Evolutionary conservation across 2,797 vertebrate genomes (phyloP).

Genomic region (Notolepis coatsorum): DNA sequence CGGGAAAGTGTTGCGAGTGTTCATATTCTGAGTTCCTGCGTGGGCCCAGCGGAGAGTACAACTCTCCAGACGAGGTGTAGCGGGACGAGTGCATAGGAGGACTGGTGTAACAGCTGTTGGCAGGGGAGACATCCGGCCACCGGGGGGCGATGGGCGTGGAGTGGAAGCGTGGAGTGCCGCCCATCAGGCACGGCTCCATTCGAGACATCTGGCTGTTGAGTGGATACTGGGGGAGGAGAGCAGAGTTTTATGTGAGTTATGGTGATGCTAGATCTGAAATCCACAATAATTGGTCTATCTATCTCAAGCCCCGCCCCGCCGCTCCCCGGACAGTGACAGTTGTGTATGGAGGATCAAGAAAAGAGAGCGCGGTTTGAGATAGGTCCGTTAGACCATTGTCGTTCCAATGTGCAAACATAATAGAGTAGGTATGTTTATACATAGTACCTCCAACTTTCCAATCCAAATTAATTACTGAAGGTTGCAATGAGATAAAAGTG

Average conservation of each 20-base stretch:
- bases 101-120: constrained; percentile 93
- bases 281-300: too few relatives aligned
- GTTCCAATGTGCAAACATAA: background rate
- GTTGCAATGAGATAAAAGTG: background rate
- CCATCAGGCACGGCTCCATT: constrained; percentile 98
- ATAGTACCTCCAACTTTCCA: too few relatives aligned
- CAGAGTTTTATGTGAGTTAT: constrained; percentile 5
- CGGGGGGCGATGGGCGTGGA: constrained; percentile 91
- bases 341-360: too few relatives aligned
- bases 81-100: constrained; percentile 94
- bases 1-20: constrained; percentile 98
- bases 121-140: constrained; percentile 93
- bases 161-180: constrained; percentile 91
- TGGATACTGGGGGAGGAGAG: constrained; percentile 86
- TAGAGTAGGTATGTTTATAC: background rate
- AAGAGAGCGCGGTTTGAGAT: too few relatives aligned
- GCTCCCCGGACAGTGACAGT: too few relatives aligned
- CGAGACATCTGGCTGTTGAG: constrained; percentile 94
- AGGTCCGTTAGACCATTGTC: too few relatives aligned
- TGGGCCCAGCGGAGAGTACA: constrained; percentile 92
- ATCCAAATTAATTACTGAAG: too few relatives aligned
- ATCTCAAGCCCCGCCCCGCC: too few relatives aligned
- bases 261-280: background rate
- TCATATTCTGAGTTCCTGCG: constrained; percentile 98
- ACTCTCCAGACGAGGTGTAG: constrained; percentile 91